A percentile compares a stretch with the other conserved stretches of the same genome.
These are phyloP conservation scores for Alca torda DNA, from an alignment of 2,797 vertebrate genomes.

Conservation along the genomic window DNA sequence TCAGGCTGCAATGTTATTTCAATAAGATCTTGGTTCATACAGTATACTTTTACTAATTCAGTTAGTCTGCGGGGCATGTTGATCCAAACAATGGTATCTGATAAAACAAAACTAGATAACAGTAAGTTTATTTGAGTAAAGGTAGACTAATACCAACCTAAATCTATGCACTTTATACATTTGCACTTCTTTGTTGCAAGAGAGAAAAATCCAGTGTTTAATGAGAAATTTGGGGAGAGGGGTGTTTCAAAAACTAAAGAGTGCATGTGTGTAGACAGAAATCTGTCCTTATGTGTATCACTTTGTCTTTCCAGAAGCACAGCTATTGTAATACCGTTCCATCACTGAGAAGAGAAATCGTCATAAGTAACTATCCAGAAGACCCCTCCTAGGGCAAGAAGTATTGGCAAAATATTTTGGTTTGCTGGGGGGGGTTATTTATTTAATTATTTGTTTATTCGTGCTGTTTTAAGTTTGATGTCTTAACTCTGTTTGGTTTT, in stretches of 20 bases:
- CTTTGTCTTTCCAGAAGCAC: neutral
- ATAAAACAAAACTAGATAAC: neutral
- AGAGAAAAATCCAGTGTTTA: neutral
- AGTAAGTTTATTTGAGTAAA: neutral
- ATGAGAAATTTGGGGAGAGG: neutral
- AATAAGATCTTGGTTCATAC: neutral
- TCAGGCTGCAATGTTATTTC: neutral
- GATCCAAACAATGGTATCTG: neutral
- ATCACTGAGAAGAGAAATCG: neutral
- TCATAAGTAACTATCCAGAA: neutral
- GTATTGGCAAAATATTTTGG: neutral
- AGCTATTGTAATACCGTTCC: neutral
- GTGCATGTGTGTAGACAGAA: neutral
- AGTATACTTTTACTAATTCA: neutral
- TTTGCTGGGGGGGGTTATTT: neutral
- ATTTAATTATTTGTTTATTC: neutral
- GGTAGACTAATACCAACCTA: neutral
- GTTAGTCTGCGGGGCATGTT: neutral
- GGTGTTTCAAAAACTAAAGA: neutral
- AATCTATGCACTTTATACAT: neutral
- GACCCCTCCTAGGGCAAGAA: neutral
- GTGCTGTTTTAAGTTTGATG: neutral
- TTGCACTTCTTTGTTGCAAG: neutral
- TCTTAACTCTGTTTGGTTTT: neutral
- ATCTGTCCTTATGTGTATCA: neutral